Evolutionary conservation across 2,888 invertebrate genomes (phyloP), one percentile per base, ranked within the genome.

Genomic region (Tetragonula carbonaria): DNA sequence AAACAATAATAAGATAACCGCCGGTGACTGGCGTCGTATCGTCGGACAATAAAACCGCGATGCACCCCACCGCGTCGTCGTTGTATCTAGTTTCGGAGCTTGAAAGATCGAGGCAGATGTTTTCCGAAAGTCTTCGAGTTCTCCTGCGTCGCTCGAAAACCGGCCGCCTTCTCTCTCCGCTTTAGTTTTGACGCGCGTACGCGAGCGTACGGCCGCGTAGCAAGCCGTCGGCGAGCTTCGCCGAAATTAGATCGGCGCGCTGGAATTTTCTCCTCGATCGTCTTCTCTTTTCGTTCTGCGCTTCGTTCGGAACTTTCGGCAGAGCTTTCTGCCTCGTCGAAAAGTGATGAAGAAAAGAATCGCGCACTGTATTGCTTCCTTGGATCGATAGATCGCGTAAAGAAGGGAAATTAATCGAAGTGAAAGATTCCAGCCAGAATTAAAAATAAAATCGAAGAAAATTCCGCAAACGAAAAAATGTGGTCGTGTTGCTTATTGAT

Each of bases 171-270:
- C 85, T 83, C 79, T 84, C 79, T 84, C 78, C 83, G 87, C 88
- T 87, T 92, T 90, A 92, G 92, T 92, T 91, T 91, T 88, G 87
- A 89, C 89, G 91, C 90, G 92, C 80, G 85, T 87, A 88, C 85
- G 89, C 87, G 90, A 89, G 89, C 91, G 91, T 83, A 78, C 90
- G 88, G 91, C 84, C 88, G 88, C 81, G 80, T 45, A 45, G 71
- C n/a, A 82, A 45, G 76, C 77, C 74, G 67, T 51, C 62, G 57
- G 71, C 79, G 59, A 74, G 72, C 81, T 68, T 74, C 55, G 82
- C 80, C 87, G 88, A 90, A 90, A 90, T 88, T 90, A 89, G 91
- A 87, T 82, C 90, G 74, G 59, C 84, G 59, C 33, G 67, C 83
- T 83, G 83, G 83, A 83, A 83, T 83, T 45, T 45, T 83, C 67